phyloP scores from a whole-genome alignment of 2,797 vertebrate genomes.

The Sebastes baramenuke region DNA sequence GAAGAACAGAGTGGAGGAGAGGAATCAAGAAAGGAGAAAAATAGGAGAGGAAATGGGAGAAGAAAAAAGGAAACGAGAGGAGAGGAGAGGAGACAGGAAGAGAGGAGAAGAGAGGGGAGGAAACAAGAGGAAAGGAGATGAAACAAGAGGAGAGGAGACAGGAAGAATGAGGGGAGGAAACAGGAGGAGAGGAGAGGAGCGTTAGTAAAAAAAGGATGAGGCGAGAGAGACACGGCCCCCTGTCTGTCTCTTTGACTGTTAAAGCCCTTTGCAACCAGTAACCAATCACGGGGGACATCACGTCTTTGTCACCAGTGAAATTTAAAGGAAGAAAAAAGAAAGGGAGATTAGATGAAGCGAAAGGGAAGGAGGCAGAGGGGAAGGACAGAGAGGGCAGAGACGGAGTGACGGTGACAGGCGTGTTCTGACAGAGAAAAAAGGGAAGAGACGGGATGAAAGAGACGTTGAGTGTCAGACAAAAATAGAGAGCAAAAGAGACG shows the following conservation, averaged over 20 bases:
- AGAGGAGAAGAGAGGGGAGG: neutral
- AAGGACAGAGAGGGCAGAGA: constrained; percentile 32
- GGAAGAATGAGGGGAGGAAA: neutral
- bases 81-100: neutral
- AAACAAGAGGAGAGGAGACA: neutral
- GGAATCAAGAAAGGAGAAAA: too few species aligned
- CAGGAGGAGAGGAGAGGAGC: neutral
- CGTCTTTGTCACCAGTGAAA: constrained; percentile 26
- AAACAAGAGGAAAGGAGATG: neutral
- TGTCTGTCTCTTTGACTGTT: constrained; percentile 15
- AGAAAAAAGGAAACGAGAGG: neutral
- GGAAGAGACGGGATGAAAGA: constrained; percentile 45
- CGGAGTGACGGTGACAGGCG: constrained; percentile 30
- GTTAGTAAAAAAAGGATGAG: neutral
- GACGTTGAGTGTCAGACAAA: constrained; percentile 18
- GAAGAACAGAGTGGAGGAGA: neutral
- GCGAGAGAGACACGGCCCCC: neutral
- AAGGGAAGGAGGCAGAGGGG: constrained; percentile 5
- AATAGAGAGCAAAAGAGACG: constrained; percentile 46
- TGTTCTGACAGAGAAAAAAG: constrained; percentile 33
- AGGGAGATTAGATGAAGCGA: constrained; percentile 26
- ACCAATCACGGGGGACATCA: neutral
- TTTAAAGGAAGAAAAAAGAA: constrained; percentile 7
- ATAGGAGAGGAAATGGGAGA: neutral
- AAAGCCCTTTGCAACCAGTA: constrained; percentile 19